A percentile compares a stretch with the other conserved stretches of the same genome.
phyloP scores from a whole-genome alignment of 1,140 invertebrate species.

The Dinoponera quadriceps region DNA sequence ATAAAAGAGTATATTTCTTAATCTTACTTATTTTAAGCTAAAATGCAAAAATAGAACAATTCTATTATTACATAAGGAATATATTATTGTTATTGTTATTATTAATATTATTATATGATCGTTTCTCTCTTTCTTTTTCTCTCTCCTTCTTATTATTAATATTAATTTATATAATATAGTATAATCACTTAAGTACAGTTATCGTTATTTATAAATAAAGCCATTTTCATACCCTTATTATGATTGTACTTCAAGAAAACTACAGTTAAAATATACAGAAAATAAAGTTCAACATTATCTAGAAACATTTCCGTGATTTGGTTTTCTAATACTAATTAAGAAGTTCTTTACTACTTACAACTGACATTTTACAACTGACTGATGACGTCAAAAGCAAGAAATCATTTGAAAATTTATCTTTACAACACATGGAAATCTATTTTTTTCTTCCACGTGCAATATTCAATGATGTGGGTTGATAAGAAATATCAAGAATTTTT shows the following conservation, averaged over 20 bases:
- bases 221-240: not conserved
- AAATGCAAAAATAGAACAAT: conserved; percentile 69
- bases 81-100: conserved; percentile 68
- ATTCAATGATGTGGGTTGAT: not conserved
- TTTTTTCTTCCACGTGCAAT: no score
- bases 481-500: conserved; percentile 4
- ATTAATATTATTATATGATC: conserved; percentile 52
- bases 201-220: not conserved
- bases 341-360: not conserved
- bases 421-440: no score
- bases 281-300: conserved; percentile 10
- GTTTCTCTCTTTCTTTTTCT: not conserved
- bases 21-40: conserved; percentile 34
- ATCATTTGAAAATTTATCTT: not conserved
- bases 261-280: conserved; percentile 19
- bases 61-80: conserved; percentile 61
- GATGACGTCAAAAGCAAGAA: no score
- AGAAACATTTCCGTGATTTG: conserved; percentile 48
- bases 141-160: not conserved
- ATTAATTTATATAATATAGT: conserved; percentile 47
- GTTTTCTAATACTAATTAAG: conserved; percentile 48
- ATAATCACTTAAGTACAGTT: conserved; percentile 38
- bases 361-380: no score
- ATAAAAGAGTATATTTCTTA: conserved; percentile 49
- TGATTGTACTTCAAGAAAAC: conserved; percentile 2